These are phyloP conservation scores for Hippocampus mohnikei DNA, from an alignment of 2,113 vertebrate genomes.

Conservation along the genomic window DNA sequence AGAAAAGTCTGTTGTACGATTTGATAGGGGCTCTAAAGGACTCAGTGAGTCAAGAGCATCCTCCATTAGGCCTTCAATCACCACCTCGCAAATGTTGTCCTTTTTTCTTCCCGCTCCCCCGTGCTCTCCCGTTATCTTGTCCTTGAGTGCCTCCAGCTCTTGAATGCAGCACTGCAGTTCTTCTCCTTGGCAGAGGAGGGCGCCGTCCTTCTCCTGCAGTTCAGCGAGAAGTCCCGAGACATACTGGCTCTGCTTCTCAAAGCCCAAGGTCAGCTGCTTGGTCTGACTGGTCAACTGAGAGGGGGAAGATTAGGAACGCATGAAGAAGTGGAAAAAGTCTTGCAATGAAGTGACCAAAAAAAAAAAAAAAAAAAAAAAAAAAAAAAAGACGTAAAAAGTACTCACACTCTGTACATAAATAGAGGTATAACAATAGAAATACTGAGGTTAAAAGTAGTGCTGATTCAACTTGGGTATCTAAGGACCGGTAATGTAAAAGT, in stretches of 20 bases:
- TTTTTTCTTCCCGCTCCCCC: neutral
- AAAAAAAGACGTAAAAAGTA: neutral
- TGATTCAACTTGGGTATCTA: neutral
- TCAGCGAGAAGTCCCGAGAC: slow-evolving; percentile 71
- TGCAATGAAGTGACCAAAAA: neutral
- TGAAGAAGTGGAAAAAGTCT: neutral
- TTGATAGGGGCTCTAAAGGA: neutral
- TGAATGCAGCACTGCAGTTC: slow-evolving; percentile 56
- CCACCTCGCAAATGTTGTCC: neutral
- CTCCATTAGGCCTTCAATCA: neutral
- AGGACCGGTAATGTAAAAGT: too few relatives aligned
- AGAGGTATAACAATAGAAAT: neutral
- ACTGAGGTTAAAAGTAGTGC: neutral
- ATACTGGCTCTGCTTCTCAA: slow-evolving; percentile 75
- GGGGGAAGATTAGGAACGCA: neutral
- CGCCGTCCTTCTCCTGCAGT: slow-evolving; percentile 66
- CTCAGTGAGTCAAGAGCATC: neutral
- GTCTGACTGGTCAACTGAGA: slow-evolving; percentile 72
- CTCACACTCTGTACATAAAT: neutral
- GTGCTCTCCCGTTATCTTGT: slow-evolving; percentile 1
- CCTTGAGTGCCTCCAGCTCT: slow-evolving; percentile 44
- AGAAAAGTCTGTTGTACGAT: neutral
- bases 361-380: neutral
- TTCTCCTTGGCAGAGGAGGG: slow-evolving; percentile 54
- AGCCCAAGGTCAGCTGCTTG: slow-evolving; percentile 70